Evolutionary conservation across 2,888 invertebrate genomes (phyloP).

Genomic region (Aleiodes testaceus): DNA sequence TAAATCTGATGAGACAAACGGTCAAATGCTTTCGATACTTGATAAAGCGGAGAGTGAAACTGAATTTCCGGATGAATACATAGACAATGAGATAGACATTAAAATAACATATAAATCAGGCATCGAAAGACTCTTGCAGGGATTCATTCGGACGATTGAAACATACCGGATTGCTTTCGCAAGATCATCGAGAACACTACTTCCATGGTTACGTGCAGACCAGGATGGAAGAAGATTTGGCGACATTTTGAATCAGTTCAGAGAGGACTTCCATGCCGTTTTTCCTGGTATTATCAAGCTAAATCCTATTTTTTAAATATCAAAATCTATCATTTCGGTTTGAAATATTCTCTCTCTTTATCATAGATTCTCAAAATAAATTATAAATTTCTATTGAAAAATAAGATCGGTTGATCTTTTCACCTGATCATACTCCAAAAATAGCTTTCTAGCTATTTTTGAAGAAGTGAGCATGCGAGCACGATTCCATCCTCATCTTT

Average conservation of each 20-base stretch:
- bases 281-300: constrained; percentile 74
- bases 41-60: neutral
- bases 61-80: constrained; percentile 14
- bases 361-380: too few relatives aligned
- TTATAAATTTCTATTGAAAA: too few relatives aligned
- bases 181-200: constrained; percentile 4
- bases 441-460: too few relatives aligned
- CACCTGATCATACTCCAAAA: too few relatives aligned
- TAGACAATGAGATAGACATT: constrained; percentile 39
- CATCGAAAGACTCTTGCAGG: constrained; percentile 49
- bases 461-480: too few relatives aligned
- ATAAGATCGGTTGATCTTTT: too few relatives aligned
- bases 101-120: constrained; percentile 42
- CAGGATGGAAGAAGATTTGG: constrained; percentile 63
- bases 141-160: constrained; percentile 35
- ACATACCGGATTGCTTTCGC: constrained; percentile 9
- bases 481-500: neutral
- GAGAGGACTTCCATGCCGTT: constrained; percentile 75
- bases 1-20: neutral
- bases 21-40: neutral
- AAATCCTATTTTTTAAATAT: too few relatives aligned
- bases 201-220: constrained; percentile 15
- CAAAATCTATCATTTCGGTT: too few relatives aligned
- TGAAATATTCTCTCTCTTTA: too few relatives aligned
- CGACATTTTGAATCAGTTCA: constrained; percentile 74